Percentiles rank a stretch among this genome's conserved stretches.
Conservation (phyloP, 23 tunicate species). For the Halocynthia aurantium region DNA sequence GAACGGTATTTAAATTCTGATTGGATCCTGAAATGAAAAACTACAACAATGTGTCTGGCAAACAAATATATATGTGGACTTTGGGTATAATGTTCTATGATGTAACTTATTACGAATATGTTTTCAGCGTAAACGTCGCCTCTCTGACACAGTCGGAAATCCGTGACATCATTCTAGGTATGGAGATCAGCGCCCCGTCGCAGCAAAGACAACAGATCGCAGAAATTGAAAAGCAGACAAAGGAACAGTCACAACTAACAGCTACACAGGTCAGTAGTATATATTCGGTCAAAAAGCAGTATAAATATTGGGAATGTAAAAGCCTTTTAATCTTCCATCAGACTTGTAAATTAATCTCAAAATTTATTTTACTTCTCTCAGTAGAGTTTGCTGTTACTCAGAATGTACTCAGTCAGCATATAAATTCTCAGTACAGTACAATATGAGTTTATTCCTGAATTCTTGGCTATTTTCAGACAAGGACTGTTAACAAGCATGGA, state of each 20-base stretch:
- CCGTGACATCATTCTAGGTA: slow-evolving; percentile 98
- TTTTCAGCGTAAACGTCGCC: slow-evolving; percentile 94
- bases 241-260: slow-evolving; percentile 99
- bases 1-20: no score
- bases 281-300: not conserved
- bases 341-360: not conserved
- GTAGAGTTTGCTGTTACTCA: not conserved
- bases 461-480: slow-evolving; percentile 37
- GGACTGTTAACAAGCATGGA: slow-evolving; percentile 99
- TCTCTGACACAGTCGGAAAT: slow-evolving; percentile 98
- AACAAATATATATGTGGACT: no score
- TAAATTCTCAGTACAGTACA: not conserved
- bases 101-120: not conserved
- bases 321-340: not conserved
- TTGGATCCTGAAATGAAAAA: no score
- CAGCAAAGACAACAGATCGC: slow-evolving; percentile 99
- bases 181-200: slow-evolving; percentile 99
- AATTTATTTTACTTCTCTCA: not conserved
- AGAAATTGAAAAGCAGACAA: slow-evolving; percentile 97
- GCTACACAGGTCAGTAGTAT: slow-evolving; percentile 75
- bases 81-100: no score
- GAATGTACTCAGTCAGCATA: not conserved
- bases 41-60: no score
- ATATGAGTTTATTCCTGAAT: not conserved
- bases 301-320: no score